These are phyloP conservation scores for Bos taurus DNA, from an alignment of 2,113 vertebrate species.

Conservation along the genomic window ARS-UCD2.0 NC_037354.1:21117001-21117500, in stretches of 20 bases:
- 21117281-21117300: not conserved
- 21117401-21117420: not conserved
- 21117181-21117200: not conserved
- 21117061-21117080: not conserved
- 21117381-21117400: not conserved
- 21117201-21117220: not conserved
- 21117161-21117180: not conserved
- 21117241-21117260: not conserved
- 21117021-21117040: not conserved
- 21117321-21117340: not conserved
- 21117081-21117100: not conserved
- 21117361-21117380: not conserved
- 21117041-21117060: not conserved
- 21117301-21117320: not conserved
- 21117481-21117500: not conserved
- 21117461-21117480: not conserved
- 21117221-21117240: not conserved
- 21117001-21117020: not conserved
- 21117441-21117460: not conserved
- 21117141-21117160: not conserved
- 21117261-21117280: not conserved
- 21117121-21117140: not conserved
- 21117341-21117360: rapidly evolving
- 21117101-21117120: not conserved
- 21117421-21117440: not conserved